phyloP scores from a whole-genome alignment of 2,888 invertebrate genomes.

The Phyto melanocephala region DNA sequence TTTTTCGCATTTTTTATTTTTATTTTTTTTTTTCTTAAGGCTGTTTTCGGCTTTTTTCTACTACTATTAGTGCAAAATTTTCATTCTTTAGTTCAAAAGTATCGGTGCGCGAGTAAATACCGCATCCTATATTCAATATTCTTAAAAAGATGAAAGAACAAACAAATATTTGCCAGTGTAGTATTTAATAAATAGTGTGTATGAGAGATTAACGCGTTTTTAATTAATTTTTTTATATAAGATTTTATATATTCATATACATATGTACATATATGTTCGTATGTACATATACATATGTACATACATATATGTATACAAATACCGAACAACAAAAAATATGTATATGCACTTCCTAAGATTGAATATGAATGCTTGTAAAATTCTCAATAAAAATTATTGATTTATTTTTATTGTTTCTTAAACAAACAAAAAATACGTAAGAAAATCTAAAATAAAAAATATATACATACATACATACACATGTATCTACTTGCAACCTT shows the following conservation, averaged over 20 bases:
- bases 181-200: neutral
- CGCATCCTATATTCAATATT: slow-evolving; percentile 1
- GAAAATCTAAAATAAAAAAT: neutral
- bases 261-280: too few relatives aligned
- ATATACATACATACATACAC: neutral
- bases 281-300: too few relatives aligned
- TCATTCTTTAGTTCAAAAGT: slow-evolving; percentile 37
- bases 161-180: neutral
- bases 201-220: slow-evolving; percentile 7
- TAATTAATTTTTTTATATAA: neutral
- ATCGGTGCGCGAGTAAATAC: slow-evolving; percentile 50
- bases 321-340: too few relatives aligned
- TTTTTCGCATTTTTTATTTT: neutral
- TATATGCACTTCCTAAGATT: neutral
- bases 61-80: slow-evolving; percentile 8
- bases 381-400: slow-evolving; percentile 37
- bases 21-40: slow-evolving; percentile 1
- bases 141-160: neutral
- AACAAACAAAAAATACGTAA: slow-evolving; percentile 3
- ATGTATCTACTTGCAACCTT: slow-evolving; percentile 47
- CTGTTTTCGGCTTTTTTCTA: slow-evolving; percentile 22
- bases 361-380: neutral
- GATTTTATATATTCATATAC: neutral
- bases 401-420: slow-evolving; percentile 35
- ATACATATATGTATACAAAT: too few relatives aligned